Evolutionary conservation across 2,113 vertebrate genomes (phyloP), one percentile per base, ranked within the genome.

Genomic region (Calyptommatus sinebrachiatus): DNA sequence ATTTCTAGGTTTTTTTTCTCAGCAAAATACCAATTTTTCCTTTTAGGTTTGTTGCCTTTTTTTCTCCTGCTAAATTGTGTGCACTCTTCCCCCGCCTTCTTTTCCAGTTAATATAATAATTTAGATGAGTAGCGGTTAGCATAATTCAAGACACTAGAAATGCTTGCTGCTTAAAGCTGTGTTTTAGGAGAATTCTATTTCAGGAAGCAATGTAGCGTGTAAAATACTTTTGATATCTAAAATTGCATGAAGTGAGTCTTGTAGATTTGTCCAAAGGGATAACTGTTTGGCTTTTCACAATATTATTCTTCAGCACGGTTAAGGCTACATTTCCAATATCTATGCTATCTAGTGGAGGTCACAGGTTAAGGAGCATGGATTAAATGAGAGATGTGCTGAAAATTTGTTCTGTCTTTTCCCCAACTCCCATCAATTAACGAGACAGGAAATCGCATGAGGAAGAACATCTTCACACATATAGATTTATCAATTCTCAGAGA

Each of bases 101-200:
- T 89, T 87, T 84, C 82, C 86, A 88, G 87, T 89, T 90, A 91
- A 88, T 90, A n/a, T 82, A 83, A 91, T 90, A 87, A 91, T 91
- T 87, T 82, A n/a, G 29, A 90, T 82, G 86, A 90, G 83, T 80
- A 75, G 85, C 84, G 87, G 57, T 91, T 91, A 89, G 86, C 86
- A 85, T 85, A 90, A 86, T 85, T 91, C 85, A 48, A 87, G 89
- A 74, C 87, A 74, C 73, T 84, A 78, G 69, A 84, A 86, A 82
- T 83, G 81, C 8, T 14, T 79, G 82, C 87, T 82, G 79, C 81
- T 85, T 68, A 65, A 35, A 85, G 80, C 87, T 88, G 82, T 80
- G 87, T 78, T 89, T 80, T 53, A 80, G 83, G 75, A 80, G 79
- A 78, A 84, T 83, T 86, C 85, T 68, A 87, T 90, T 88, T 90